A percentile compares a stretch with the other conserved stretches of the same genome.
Evolutionary conservation across 2,888 invertebrate genomes (phyloP).

Genomic region (Philonicus albiceps): DNA sequence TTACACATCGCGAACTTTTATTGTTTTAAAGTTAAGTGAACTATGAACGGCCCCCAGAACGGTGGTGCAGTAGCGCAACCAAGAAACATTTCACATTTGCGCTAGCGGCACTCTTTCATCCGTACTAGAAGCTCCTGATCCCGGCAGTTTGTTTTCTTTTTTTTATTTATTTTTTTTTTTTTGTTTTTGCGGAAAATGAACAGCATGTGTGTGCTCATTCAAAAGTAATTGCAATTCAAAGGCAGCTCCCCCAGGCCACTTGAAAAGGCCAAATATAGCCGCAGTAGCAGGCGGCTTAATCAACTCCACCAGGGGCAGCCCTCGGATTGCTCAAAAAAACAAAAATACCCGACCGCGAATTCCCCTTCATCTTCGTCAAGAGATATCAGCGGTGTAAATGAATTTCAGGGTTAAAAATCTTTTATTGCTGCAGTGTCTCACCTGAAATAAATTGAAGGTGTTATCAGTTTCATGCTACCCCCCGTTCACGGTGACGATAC

Average conservation of each 20-base stretch:
- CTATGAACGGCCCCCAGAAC: slow-evolving; percentile 5
- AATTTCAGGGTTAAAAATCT: slow-evolving; percentile 11
- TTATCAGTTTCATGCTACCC: slow-evolving; percentile 20
- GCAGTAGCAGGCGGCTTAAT: background rate
- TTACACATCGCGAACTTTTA: slow-evolving; percentile 33
- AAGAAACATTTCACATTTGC: slow-evolving; percentile 19
- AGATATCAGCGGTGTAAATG: background rate
- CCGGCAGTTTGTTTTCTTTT: background rate
- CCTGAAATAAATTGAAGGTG: slow-evolving; percentile 18
- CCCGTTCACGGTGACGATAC: slow-evolving; percentile 8
- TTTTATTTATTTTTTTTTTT: too few relatives aligned
- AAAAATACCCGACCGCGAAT: background rate
- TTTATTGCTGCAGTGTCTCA: background rate
- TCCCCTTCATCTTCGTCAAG: background rate
- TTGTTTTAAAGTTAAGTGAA: slow-evolving; percentile 39
- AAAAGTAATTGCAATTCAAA: slow-evolving; percentile 6
- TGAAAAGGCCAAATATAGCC: background rate
- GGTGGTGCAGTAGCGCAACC: background rate
- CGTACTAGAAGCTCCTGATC: background rate
- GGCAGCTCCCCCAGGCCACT: background rate
- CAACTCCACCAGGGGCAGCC: background rate
- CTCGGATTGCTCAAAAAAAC: background rate
- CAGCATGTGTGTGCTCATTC: background rate
- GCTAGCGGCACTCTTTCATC: background rate
- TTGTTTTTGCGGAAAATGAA: background rate